A percentile compares a stretch with the other conserved stretches of the same genome.
Evolutionary conservation across 2,797 vertebrate genomes (phyloP).

Genomic region (Spondyliosoma cantharus): DNA sequence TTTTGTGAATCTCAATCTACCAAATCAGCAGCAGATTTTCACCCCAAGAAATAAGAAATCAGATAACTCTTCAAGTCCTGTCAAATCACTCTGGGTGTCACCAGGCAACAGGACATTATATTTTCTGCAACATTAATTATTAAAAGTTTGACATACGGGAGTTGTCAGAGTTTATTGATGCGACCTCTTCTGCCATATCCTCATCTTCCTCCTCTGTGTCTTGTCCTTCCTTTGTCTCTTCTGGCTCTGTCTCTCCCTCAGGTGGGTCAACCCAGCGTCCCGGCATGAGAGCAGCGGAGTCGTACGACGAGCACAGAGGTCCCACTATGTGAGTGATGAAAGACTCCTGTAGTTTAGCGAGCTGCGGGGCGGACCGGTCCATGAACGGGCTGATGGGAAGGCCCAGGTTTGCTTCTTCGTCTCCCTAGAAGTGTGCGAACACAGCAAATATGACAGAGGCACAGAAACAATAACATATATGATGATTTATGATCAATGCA

Average conservation of each 20-base stretch:
- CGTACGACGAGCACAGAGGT: conserved; percentile 94
- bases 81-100: not conserved
- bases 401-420: conserved; percentile 95
- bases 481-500: not conserved
- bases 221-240: conserved; percentile 75
- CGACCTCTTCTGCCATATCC: conserved; percentile 80
- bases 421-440: conserved; percentile 85
- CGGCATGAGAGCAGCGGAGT: conserved; percentile 95
- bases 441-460: conserved; percentile 11
- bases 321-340: conserved; percentile 99
- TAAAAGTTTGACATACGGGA: conserved; percentile 77
- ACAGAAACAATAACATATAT: not conserved
- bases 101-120: not conserved
- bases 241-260: conserved; percentile 71
- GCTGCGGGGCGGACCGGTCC: conserved; percentile 96
- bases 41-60: not conserved
- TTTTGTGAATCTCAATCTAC: not conserved
- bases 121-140: conserved; percentile 1
- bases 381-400: conserved; percentile 98
- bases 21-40: not conserved
- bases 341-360: conserved; percentile 97
- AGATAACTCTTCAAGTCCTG: not conserved
- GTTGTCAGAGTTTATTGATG: conserved; percentile 85
- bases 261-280: conserved; percentile 90
- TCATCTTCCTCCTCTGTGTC: conserved; percentile 74